These are phyloP conservation scores for Heteromormyrus szaboi DNA, from an alignment of 2,797 vertebrate genomes.

Conservation along the genomic window DNA sequence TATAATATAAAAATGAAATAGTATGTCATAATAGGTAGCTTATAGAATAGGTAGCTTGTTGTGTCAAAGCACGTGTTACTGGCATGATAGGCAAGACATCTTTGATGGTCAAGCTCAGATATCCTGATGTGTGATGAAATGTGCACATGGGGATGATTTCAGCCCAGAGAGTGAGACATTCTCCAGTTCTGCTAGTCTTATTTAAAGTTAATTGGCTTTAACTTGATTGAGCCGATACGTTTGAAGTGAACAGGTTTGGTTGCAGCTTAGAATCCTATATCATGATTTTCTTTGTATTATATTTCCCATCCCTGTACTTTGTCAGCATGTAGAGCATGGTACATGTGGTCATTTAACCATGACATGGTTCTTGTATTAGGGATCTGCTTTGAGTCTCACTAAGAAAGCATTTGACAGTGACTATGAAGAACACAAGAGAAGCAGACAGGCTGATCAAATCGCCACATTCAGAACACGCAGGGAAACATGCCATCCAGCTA, in stretches of 20 bases:
- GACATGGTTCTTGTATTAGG: not conserved
- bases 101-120: not conserved
- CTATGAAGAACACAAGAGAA: not conserved
- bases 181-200: not conserved
- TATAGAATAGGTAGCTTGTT: not conserved
- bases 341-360: not conserved
- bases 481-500: not conserved
- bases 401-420: not conserved
- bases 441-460: not conserved
- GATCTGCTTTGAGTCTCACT: not conserved
- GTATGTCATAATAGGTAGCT: not conserved
- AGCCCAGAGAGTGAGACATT: not conserved
- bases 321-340: not conserved
- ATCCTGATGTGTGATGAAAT: not conserved
- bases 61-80: slow-evolving; percentile 3
- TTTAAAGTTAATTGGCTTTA: not conserved
- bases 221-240: not conserved
- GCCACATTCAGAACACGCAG: not conserved
- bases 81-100: not conserved
- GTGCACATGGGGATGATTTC: not conserved
- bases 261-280: not conserved
- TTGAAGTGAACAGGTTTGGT: not conserved
- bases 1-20: not conserved
- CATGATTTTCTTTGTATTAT: not conserved
- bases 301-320: not conserved